Conservation (phyloP, 2,888 invertebrate genomes). For the Abrostola triplasia region DNA sequence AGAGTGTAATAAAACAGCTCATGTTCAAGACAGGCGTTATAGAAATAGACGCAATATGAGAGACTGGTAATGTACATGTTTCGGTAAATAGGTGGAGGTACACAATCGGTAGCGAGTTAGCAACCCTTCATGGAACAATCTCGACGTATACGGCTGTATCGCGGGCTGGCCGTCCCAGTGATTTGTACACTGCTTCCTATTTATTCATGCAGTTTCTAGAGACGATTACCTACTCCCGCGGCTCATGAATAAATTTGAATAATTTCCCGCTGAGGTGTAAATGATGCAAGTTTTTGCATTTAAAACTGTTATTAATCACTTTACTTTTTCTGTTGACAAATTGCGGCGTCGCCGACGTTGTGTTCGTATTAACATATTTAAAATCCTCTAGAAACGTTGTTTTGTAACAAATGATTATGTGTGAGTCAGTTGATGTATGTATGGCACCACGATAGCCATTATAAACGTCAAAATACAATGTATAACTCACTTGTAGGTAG, state of each 20-base stretch:
- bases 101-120: slow-evolving; percentile 50
- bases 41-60: slow-evolving; percentile 43
- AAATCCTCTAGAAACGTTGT: slow-evolving; percentile 39
- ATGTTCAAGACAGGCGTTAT: slow-evolving; percentile 20
- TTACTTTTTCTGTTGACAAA: slow-evolving; percentile 74
- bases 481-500: slow-evolving; percentile 33
- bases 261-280: slow-evolving; percentile 83
- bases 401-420: slow-evolving; percentile 44
- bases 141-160: slow-evolving; percentile 58
- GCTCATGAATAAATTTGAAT: slow-evolving; percentile 86
- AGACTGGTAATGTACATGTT: slow-evolving; percentile 42
- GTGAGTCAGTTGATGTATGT: slow-evolving; percentile 43
- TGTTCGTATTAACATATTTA: slow-evolving; percentile 51
- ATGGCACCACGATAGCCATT: slow-evolving; percentile 33
- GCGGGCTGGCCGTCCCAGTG: slow-evolving; percentile 67
- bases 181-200: slow-evolving; percentile 83
- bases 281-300: slow-evolving; percentile 86
- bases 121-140: slow-evolving; percentile 56
- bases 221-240: slow-evolving; percentile 83
- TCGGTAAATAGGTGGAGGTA: slow-evolving; percentile 42
- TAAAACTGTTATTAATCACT: slow-evolving; percentile 82
- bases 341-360: slow-evolving; percentile 58
- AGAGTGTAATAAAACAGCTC: slow-evolving; percentile 34
- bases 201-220: slow-evolving; percentile 84
- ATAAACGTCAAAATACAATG: slow-evolving; percentile 43